These are phyloP conservation scores for Mizuhopecten yessoensis DNA, from an alignment of 1,140 invertebrate species.

Conservation along the genomic window DNA sequence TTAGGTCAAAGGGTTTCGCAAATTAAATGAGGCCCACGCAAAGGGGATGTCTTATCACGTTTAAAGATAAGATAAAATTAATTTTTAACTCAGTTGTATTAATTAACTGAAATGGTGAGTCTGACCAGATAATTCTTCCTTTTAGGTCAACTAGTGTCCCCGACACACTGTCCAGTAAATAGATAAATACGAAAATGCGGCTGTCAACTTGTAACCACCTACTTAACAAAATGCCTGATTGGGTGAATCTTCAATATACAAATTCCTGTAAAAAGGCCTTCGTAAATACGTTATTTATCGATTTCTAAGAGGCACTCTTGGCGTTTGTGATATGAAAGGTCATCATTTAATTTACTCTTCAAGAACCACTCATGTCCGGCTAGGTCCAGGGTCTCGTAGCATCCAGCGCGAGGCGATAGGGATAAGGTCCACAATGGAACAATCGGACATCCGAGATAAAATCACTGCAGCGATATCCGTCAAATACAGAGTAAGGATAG, in stretches of 20 bases:
- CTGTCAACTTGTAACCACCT: not conserved
- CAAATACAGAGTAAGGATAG: not conserved
- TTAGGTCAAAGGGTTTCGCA: not conserved
- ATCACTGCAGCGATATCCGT: not conserved
- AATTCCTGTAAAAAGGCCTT: too few relatives aligned
- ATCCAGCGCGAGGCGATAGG: not conserved
- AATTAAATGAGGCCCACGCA: slow-evolving; percentile 3
- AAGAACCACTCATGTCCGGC: not conserved
- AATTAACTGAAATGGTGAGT: not conserved
- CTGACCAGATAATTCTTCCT: too few relatives aligned
- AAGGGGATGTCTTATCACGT: not conserved
- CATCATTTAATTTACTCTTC: not conserved
- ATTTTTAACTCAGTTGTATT: not conserved
- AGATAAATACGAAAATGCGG: too few relatives aligned
- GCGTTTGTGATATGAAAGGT: not conserved
- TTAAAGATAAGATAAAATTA: not conserved
- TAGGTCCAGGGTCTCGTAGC: not conserved
- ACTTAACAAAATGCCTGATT: not conserved
- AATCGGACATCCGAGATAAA: not conserved
- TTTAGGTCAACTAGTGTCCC: too few relatives aligned
- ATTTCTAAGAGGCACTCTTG: too few relatives aligned
- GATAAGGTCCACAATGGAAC: not conserved
- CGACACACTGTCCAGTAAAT: too few relatives aligned
- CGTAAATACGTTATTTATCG: too few relatives aligned
- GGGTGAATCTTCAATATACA: not conserved